Evolutionary conservation across 2,797 vertebrate species (phyloP), one percentile per base, ranked within the genome.

Genomic region (Rousettus madagascariensis): DNA sequence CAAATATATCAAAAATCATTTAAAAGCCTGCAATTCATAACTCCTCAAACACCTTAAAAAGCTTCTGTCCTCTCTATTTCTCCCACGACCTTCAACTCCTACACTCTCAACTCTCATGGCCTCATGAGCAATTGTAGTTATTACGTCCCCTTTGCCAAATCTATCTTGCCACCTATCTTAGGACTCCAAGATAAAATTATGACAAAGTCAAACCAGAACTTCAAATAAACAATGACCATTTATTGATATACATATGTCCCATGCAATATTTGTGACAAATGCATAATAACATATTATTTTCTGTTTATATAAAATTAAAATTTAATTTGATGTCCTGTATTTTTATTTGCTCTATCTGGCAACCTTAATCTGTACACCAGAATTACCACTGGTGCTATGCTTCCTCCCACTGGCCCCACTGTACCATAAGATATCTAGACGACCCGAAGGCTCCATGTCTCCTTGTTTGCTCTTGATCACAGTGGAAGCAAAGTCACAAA

Each of bases 1-100:
- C 68, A 51, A 75, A 71, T 92, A 72, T 89, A 86, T 83, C 17
- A 51, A 68, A 95, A 95, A 90, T n/a, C 12, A 38, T 53, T 63
- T 65, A 61, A 93, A 92, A 16, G 15, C 4, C n/a, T 92, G 7
- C 2, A 86, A 82, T 86, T 75, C 43, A 68, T 66, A 36, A 72
- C 8, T 7, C 33, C 13, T 3, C 28, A 77, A 95, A 82, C n/a
- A 55, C 26, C 20, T 92, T 61, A 90, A 30, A 68, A 89, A 69
- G 5, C 11, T 86, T 53, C 43, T 33, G 10, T 79, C 19, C 33
- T 83, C 49, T 82, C 86, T 55, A 89, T 78, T 95, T 93, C 17
- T 38, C 20, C 24, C 9, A 46, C 51, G 38, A 33, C 51, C 74
- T 75, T 68, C 33, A 87, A 46, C 22, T 78, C 28, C 57, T 94